Conservation (phyloP, 2,797 vertebrate species). For the Pantherophis alleghaniensis region DNA sequence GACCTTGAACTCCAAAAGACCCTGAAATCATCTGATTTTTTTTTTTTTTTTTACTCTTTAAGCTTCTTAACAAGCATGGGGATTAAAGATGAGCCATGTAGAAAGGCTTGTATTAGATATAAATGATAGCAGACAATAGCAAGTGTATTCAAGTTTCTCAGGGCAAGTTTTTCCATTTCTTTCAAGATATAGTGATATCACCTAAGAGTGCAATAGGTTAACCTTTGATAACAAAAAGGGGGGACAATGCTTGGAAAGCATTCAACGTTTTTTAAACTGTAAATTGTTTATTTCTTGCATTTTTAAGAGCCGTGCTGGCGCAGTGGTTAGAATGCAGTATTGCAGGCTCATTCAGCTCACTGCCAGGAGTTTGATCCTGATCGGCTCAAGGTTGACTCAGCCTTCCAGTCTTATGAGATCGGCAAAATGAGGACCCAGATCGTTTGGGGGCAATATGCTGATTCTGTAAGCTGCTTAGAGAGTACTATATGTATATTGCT, state of each 20-base stretch:
- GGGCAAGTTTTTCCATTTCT: constrained; percentile 55
- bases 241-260: constrained; percentile 45
- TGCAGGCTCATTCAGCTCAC: neutral
- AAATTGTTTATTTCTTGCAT: neutral
- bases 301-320: neutral
- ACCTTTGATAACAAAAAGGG: constrained; percentile 35
- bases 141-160: constrained; percentile 66
- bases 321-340: neutral
- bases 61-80: constrained; percentile 73
- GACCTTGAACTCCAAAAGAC: constrained; percentile 78
- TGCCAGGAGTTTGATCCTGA: neutral
- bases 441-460: neutral
- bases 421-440: neutral
- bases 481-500: too few species aligned
- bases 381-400: neutral
- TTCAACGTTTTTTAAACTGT: constrained; percentile 3
- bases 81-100: constrained; percentile 68
- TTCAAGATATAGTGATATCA: constrained; percentile 54
- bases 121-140: constrained; percentile 71
- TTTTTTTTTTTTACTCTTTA: constrained; percentile 64
- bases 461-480: neutral
- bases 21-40: constrained; percentile 74
- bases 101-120: constrained; percentile 69
- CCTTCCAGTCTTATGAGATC: neutral
- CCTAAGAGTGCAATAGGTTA: constrained; percentile 40